Percentiles rank a stretch among this genome's conserved stretches.
These are phyloP conservation scores for Dermatemys mawii DNA, from an alignment of 2,113 vertebrate species.

Conservation along the genomic window DNA sequence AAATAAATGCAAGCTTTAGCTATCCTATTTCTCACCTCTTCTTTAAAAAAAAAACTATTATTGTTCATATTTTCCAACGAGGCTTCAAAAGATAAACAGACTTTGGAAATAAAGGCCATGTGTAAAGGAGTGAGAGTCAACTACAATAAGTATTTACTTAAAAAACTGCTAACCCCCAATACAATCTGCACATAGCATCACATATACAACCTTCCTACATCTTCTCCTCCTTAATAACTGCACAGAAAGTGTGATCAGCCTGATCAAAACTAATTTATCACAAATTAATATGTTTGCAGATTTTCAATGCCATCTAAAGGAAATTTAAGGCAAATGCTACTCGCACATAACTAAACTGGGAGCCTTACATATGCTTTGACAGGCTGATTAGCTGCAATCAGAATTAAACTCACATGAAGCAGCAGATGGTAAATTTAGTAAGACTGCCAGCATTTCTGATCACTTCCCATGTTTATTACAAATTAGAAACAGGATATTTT, in stretches of 20 bases:
- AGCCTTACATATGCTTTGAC: background rate
- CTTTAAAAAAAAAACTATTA: background rate
- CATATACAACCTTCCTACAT: background rate
- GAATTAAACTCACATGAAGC: background rate
- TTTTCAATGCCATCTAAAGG: background rate
- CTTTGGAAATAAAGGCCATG: background rate
- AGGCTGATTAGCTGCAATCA: background rate
- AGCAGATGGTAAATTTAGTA: background rate
- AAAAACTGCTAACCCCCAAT: accelerated
- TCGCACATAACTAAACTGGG: background rate
- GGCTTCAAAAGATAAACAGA: background rate
- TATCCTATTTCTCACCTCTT: background rate
- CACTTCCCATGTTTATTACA: constrained; percentile 32
- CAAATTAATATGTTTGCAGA: background rate
- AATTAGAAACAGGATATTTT: constrained; percentile 8
- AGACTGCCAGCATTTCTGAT: constrained; percentile 7
- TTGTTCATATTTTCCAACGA: background rate
- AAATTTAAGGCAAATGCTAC: background rate
- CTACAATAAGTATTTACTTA: background rate
- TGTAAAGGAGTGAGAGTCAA: background rate
- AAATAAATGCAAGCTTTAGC: background rate
- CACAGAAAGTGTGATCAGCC: background rate
- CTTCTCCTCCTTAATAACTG: background rate
- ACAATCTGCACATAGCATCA: background rate
- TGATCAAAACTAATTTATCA: background rate